Conservation (phyloP, 2,113 vertebrate genomes). For the Sebastes fasciatus region DNA sequence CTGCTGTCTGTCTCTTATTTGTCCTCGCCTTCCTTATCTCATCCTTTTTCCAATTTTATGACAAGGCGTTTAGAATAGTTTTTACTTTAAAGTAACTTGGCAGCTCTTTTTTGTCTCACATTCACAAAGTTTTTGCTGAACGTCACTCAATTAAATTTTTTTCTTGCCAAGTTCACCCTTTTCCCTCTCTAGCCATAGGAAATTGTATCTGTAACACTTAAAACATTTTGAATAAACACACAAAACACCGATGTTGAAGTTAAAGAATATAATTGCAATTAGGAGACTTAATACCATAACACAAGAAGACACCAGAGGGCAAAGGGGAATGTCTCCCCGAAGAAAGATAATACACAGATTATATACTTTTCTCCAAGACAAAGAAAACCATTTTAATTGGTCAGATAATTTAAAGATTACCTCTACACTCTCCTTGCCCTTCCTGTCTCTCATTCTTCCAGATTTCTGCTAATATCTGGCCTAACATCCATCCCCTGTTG, state of each 20-base stretch:
- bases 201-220: too few relatives aligned
- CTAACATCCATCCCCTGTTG: background rate
- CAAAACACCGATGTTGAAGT: too few relatives aligned
- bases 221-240: too few relatives aligned
- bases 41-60: constrained; percentile 19
- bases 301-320: too few relatives aligned
- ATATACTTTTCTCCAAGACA: too few relatives aligned
- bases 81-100: constrained; percentile 8
- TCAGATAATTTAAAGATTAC: too few relatives aligned
- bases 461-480: background rate
- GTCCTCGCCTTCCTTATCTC: constrained; percentile 21
- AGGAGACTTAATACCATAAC: too few relatives aligned
- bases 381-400: too few relatives aligned
- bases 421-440: background rate
- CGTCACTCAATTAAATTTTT: background rate
- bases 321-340: too few relatives aligned
- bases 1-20: constrained; percentile 17
- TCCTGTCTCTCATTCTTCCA: background rate
- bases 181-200: too few relatives aligned
- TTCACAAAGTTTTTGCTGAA: background rate
- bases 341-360: too few relatives aligned
- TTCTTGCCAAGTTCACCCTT: background rate
- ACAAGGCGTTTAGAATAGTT: constrained; percentile 5
- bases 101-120: constrained; percentile 20
- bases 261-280: too few relatives aligned